phyloP scores from a whole-genome alignment of 1,140 invertebrate species.

The Ephestia elutella region DNA sequence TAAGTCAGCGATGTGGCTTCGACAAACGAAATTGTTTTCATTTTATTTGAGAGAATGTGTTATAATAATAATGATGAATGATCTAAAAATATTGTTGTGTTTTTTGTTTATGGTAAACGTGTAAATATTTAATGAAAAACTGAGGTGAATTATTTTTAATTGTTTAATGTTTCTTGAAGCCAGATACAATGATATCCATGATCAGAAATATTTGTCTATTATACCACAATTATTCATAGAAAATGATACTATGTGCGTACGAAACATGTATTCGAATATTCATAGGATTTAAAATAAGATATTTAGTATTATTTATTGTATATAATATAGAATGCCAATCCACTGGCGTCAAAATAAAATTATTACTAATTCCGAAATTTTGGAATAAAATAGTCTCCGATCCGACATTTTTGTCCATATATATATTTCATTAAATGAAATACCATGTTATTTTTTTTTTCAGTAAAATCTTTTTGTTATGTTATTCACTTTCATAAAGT shows the following conservation, averaged over 20 bases:
- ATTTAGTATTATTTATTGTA: constrained; percentile 26
- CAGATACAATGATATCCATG: constrained; percentile 32
- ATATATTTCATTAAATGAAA: neutral
- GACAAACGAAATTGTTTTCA: constrained; percentile 22
- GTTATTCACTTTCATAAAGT: too few relatives aligned
- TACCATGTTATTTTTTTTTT: neutral
- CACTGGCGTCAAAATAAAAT: neutral
- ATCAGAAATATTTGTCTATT: constrained; percentile 60
- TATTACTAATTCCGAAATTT: neutral
- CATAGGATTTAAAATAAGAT: constrained; percentile 8
- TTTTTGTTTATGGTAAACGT: too few relatives aligned
- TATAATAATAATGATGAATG: constrained; percentile 8
- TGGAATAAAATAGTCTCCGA: neutral
- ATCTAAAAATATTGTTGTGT: too few relatives aligned
- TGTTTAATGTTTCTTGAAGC: constrained; percentile 33
- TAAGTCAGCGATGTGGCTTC: constrained; percentile 33
- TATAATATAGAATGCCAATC: constrained; percentile 18
- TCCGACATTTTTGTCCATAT: neutral
- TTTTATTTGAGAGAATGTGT: neutral
- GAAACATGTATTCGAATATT: constrained; percentile 26
- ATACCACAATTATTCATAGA: constrained; percentile 57
- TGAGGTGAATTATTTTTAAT: too few relatives aligned
- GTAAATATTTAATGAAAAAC: too few relatives aligned
- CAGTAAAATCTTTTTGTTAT: neutral
- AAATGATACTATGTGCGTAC: constrained; percentile 27